Evolutionary conservation across 2,113 vertebrate genomes (phyloP), one percentile per base, ranked within the genome.

Genomic region (Gymnogyps californianus): DNA sequence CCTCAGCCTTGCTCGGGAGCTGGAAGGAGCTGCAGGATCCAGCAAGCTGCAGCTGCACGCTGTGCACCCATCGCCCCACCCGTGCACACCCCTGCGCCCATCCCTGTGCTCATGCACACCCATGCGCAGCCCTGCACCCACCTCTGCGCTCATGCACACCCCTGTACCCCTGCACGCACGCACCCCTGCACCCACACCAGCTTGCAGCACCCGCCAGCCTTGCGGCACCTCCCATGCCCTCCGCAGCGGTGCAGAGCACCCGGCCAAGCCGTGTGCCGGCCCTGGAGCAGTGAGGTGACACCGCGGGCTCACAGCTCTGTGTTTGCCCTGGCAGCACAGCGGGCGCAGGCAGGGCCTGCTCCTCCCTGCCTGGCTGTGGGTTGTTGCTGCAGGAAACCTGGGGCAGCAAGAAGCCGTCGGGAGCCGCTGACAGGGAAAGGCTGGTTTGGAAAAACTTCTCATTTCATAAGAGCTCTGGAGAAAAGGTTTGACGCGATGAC

Each of bases 271-370:
- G 1, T 25, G n/a, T n/a, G 21, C 44, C 38, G 46, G 32, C 34
- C 71, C 64, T 8, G 21, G 26, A 51, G 51, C 65, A 36, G 51
- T 0, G 2, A 16, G 49, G 81, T 42, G 80, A 26, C 34, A 38
- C 38, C 4, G 1, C 0, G 8, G 52, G 51, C 26, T 26, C 1
- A 12, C 2, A 19, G 66, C 36, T 22, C 57, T 3, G 0, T 4
- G 6, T 42, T 42, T 42, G 31, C 26, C 64, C 21, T 3, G 5
- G 54, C 81, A 51, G 55, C 9, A 1, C 19, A 16, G 38, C 6
- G 19, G 67, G 69, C 47, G 54, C 51, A 13, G 67, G 31, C 24
- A 59, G 31, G 4, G 16, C 9, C 32, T 25, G n/a, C 47, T 52
- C 47, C 42, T 34, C 10, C 40, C 36, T 13, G 46, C 77, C 28